Evolutionary conservation across 2,113 vertebrate species (phyloP).

Genomic region (Todiramphus saurophagus): DNA sequence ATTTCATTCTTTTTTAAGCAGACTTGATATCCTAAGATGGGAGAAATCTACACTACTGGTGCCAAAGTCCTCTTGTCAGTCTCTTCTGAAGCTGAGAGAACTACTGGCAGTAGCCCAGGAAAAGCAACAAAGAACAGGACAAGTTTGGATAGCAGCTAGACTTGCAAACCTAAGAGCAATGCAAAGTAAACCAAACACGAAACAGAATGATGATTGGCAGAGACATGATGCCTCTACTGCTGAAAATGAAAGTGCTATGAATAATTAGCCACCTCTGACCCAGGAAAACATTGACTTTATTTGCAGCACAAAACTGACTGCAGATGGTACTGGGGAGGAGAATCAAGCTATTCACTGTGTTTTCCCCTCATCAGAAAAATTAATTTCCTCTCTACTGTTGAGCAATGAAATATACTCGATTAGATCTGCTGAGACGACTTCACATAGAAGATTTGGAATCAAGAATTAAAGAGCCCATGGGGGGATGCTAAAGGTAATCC

Average conservation of each 20-base stretch:
- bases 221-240: neutral
- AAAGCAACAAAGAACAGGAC: neutral
- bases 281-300: conserved; percentile 5
- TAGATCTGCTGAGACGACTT: neutral
- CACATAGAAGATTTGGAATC: neutral
- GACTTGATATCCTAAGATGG: neutral
- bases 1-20: neutral
- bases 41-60: neutral
- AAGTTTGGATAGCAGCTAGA: neutral
- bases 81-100: neutral
- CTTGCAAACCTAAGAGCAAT: neutral
- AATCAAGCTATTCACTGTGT: conserved; percentile 13
- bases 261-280: conserved; percentile 60
- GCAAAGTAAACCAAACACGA: neutral
- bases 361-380: conserved; percentile 16
- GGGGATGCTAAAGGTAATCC: neutral
- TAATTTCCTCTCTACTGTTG: conserved; percentile 38
- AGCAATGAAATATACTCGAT: conserved; percentile 34
- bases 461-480: neutral
- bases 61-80: neutral
- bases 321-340: neutral
- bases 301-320: conserved; percentile 29
- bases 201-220: neutral
- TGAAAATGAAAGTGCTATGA: conserved; percentile 38
- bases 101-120: neutral